These are phyloP conservation scores for Phortica variegata DNA, from an alignment of 1,140 invertebrate genomes.

Conservation along the genomic window DNA sequence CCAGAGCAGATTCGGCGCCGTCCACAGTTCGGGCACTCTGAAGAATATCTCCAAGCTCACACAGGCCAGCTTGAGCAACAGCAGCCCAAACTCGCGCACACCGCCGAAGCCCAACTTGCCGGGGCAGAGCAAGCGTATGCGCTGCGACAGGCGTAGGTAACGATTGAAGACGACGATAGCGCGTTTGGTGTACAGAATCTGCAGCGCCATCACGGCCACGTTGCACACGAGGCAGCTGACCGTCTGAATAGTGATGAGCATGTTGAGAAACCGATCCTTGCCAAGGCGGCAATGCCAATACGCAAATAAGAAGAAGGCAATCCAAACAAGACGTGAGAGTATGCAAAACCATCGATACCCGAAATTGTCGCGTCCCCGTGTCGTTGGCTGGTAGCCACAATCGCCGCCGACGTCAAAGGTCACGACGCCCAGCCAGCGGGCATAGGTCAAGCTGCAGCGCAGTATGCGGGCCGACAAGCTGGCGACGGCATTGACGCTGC, in stretches of 20 bases:
- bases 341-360: constrained; percentile 31
- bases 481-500: too few species aligned
- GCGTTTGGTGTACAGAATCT: constrained; percentile 20
- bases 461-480: constrained; percentile 13
- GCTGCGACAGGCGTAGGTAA: constrained; percentile 28
- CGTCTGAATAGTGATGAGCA: constrained; percentile 16
- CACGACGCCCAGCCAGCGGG: constrained; percentile 15
- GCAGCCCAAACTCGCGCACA: constrained; percentile 23
- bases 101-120: constrained; percentile 24
- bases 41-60: constrained; percentile 23
- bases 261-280: constrained; percentile 4
- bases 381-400: background rate
- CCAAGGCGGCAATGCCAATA: background rate
- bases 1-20: background rate
- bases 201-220: constrained; percentile 21
- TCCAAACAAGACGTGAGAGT: background rate
- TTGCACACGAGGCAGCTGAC: constrained; percentile 8
- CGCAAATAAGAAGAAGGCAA: constrained; percentile 6
- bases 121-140: constrained; percentile 18
- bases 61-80: constrained; percentile 26
- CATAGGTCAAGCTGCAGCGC: constrained; percentile 13
- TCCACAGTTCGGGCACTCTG: background rate
- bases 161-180: constrained; percentile 27
- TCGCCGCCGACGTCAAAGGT: constrained; percentile 13
- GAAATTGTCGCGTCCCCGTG: constrained; percentile 11